Evolutionary conservation across 2,888 invertebrate species (phyloP), one percentile per base, ranked within the genome.

Genomic region (Chrysomela aeneicollis): DNA sequence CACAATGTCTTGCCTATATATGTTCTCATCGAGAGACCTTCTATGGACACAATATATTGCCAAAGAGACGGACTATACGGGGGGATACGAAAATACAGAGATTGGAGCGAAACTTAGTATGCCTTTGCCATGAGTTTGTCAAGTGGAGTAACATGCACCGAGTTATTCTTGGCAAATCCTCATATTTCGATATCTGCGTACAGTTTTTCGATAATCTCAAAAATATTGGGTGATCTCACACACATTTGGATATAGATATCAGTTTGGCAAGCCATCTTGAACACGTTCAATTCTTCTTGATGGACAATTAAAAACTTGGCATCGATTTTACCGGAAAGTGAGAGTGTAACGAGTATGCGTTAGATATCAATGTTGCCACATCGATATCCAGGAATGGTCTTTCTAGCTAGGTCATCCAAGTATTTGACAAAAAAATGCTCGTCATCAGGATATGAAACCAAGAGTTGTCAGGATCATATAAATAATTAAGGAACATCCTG

Each of bases 1-100:
- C 69, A 72, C 74, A 75, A 73, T 70, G 68, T 66, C 67, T 69
- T 74, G 71, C 61, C 75, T 75, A 74, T 75, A 75, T 74, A 75
- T 59, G 75, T 6, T 3, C 61, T 51, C 64, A 66, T 55, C 60
- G 68, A 70, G 70, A 70, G 68, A 70, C 64, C 64, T 67, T 61
- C 62, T 61, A 57, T 22, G 37, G 57, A 42, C 42, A 46, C 46
- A 42, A 46, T 47, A 46, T 57, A 57, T 57, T 57, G 57, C 57
- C n/a, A 57, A 57, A 57, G 26, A 57, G 26, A 42, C n/a, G 8
- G 35, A 35, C 2, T 42, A 42, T 42, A 42, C 42, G 42, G 12
- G 42, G n/a, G 42, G 15, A 42, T 15, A 3, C 42, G 4, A 42
- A 42, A 42, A 35, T 35, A 26, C 26, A 26, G 8, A 26, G 26